These are phyloP conservation scores for Pseudomugil gertrudae DNA, from an alignment of 2,797 vertebrate genomes.

Conservation along the genomic window DNA sequence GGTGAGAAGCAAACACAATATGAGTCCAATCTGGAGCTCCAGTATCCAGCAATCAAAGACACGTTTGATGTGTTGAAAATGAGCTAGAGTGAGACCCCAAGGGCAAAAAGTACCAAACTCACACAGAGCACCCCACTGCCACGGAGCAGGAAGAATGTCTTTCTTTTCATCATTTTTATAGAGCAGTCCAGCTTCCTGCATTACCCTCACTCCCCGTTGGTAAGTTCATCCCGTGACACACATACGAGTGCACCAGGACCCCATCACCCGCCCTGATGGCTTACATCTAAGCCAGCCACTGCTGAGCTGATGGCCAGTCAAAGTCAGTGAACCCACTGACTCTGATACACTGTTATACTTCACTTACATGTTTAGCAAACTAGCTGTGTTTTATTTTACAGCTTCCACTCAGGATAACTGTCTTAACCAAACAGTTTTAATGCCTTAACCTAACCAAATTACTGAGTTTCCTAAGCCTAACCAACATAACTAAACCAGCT, in stretches of 20 bases:
- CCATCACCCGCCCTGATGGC: conserved; percentile 43
- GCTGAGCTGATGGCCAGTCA: conserved; percentile 53
- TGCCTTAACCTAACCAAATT: neutral
- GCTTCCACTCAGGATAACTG: neutral
- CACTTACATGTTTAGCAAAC: conserved; percentile 4
- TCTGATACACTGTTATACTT: conserved; percentile 22
- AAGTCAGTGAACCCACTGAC: conserved; percentile 33
- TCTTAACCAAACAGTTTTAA: neutral
- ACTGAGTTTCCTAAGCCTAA: neutral
- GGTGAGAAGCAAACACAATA: conserved; percentile 49
- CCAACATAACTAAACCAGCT: neutral
- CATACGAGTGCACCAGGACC: conserved; percentile 49
- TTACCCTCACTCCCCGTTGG: conserved; percentile 60
- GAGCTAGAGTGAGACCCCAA: conserved; percentile 55
- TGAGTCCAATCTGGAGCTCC: conserved; percentile 54
- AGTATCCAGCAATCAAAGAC: conserved; percentile 67
- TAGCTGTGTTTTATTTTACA: neutral
- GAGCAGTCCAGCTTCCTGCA: conserved; percentile 71
- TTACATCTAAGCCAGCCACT: conserved; percentile 46
- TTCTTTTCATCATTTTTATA: conserved; percentile 82
- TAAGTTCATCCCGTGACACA: conserved; percentile 59
- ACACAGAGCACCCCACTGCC: conserved; percentile 40
- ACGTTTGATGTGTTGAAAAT: conserved; percentile 72
- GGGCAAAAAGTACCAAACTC: conserved; percentile 56
- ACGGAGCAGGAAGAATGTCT: conserved; percentile 67